Evolutionary conservation across 2,888 invertebrate species (phyloP).

Genomic region (Agonum fuliginosum): DNA sequence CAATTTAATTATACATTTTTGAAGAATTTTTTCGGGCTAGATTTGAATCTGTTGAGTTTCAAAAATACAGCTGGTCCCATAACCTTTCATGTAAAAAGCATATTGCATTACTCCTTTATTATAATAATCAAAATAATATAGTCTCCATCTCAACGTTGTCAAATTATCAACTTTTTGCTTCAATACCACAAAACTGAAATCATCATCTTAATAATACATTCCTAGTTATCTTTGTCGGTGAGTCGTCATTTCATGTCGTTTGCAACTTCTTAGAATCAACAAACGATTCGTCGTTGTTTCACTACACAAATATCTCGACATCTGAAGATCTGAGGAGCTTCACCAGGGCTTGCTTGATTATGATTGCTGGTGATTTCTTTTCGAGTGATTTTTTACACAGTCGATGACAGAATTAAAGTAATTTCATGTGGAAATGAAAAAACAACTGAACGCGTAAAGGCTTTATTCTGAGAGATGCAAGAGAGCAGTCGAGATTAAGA

Average conservation of each 20-base stretch:
- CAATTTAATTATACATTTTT: too few relatives aligned
- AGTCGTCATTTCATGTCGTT: constrained; percentile 11
- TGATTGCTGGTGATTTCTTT: constrained; percentile 36
- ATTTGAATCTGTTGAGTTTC: too few relatives aligned
- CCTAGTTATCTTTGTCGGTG: neutral
- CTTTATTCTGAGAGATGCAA: constrained; percentile 3
- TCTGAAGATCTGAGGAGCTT: too few relatives aligned
- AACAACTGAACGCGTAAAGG: constrained; percentile 38
- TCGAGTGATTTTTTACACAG: constrained; percentile 35
- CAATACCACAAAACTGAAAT: constrained; percentile 28
- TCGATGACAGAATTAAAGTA: constrained; percentile 50
- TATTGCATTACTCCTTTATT: too few relatives aligned
- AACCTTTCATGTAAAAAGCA: too few relatives aligned
- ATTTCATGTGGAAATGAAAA: constrained; percentile 39
- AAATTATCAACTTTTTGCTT: constrained; percentile 32
- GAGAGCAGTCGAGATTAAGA: neutral
- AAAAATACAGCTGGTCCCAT: too few relatives aligned
- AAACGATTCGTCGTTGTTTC: constrained; percentile 29
- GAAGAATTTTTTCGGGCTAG: too few relatives aligned
- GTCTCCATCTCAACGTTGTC: neutral
- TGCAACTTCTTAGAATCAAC: constrained; percentile 42
- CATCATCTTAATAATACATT: constrained; percentile 17
- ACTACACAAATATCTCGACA: constrained; percentile 26
- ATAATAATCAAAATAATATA: neutral
- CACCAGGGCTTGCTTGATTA: constrained; percentile 24